Base-by-base conservation (phyloP, 2,888 invertebrate species). In the Thymelicus acteon region DNA sequence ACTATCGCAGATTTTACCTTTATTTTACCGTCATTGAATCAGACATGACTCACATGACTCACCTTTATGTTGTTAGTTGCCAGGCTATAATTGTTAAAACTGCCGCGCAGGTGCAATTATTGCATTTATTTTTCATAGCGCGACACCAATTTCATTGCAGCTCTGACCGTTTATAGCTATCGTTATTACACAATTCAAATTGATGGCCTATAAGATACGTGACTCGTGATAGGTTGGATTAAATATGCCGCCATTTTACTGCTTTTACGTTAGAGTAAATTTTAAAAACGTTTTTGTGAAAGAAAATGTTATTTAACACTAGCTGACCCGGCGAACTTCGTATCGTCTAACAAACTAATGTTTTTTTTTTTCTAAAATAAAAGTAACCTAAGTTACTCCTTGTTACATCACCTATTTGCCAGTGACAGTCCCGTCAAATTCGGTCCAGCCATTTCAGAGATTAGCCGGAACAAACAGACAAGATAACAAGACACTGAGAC, bases 11-110 rank as follows among this genome's bases (percentile, higher is more conserved):
- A 52, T 64, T 70, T 60, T 70, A 70, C 63, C 60, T 70, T 70
- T 60, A 64, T 64, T 70, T 60, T 40, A 19, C 65, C 47, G 15
- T 64, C 40, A 57, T 47, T 60, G 48, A 48, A 63, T 24, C 64
- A 19, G 49, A 60, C 64, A 70, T 70, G 70, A 64, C 64, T 70
- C 64, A 60, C 64, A 70, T 70, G 70, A 64, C 64, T 70, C 64
- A 70, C 40, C 64, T 70, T 57, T 66, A 66, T 62, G 24, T 54
- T 10, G 66, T 68, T 57, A 49, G 39, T 52, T 47, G 58, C 39
- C 12, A 69, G 31, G 57, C 58, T 31, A 15, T 57, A 63, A 48
- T 58, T 62, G 58, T 69, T 63, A 48, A 7, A 70, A 58, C 62
- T 48, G 49, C 48, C 48, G 24, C 48, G 70, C 70, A 70, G 70